phyloP scores from a whole-genome alignment of 1,140 invertebrate genomes.

The Drosophila paulistorum region DNA sequence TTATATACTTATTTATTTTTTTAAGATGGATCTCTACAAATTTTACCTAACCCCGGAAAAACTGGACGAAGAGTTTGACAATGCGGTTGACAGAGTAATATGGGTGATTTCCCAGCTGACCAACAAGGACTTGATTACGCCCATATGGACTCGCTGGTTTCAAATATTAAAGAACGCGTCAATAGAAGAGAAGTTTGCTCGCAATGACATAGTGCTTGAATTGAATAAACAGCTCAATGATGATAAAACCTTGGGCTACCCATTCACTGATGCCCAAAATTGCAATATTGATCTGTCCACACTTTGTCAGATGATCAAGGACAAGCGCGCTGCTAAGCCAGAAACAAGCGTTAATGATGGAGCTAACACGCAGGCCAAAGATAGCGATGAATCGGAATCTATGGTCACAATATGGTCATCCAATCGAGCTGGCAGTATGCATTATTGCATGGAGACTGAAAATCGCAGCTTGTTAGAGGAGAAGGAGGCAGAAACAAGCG shows the following conservation, averaged over 20 bases:
- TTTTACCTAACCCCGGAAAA: slow-evolving; percentile 28
- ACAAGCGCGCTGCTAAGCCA: not conserved
- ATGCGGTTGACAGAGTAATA: slow-evolving; percentile 46
- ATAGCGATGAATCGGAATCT: not conserved
- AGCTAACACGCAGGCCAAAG: too few relatives aligned
- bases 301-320: slow-evolving; percentile 32
- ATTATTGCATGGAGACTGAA: not conserved
- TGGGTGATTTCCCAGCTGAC: slow-evolving; percentile 34
- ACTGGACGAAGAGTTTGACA: slow-evolving; percentile 58
- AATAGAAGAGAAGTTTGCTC: slow-evolving; percentile 49
- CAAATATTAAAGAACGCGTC: slow-evolving; percentile 42
- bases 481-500: too few relatives aligned
- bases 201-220: slow-evolving; percentile 62
- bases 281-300: slow-evolving; percentile 35
- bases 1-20: not conserved
- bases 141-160: slow-evolving; percentile 63
- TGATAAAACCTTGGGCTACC: slow-evolving; percentile 27
- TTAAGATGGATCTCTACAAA: slow-evolving; percentile 20
- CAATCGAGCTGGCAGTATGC: too few relatives aligned
- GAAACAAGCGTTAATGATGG: not conserved
- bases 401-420: not conserved
- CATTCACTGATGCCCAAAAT: slow-evolving; percentile 59
- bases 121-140: slow-evolving; percentile 18
- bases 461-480: too few relatives aligned
- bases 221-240: slow-evolving; percentile 67